These are phyloP conservation scores for Polypedilum pembai DNA, from an alignment of 1,140 invertebrate species.

Conservation along the genomic window DNA sequence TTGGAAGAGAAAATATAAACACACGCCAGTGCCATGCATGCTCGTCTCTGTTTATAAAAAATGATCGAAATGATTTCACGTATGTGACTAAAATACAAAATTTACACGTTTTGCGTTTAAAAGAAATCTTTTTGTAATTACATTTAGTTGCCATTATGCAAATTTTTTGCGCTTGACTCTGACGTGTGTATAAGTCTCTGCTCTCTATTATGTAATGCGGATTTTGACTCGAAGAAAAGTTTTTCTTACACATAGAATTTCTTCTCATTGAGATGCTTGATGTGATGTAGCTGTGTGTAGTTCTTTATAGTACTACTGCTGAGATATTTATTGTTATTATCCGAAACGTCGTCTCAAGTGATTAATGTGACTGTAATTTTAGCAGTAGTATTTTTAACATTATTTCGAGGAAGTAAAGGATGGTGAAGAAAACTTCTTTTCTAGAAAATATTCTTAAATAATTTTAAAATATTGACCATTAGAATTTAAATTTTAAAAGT, in stretches of 20 bases:
- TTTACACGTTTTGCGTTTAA: constrained; percentile 4
- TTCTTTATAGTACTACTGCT: not conserved
- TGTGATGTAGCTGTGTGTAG: not conserved
- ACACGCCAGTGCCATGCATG: not conserved
- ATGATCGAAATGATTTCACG: constrained; percentile 8
- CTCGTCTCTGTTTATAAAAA: not conserved
- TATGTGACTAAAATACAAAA: constrained; percentile 5
- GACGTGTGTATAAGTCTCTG: not conserved
- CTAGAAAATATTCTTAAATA: too few species aligned
- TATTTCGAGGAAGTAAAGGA: too few species aligned
- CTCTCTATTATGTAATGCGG: not conserved
- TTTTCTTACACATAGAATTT: not conserved
- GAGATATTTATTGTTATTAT: constrained; percentile 8
- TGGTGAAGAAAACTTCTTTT: too few species aligned
- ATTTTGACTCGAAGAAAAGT: not conserved
- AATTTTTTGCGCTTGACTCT: not conserved
- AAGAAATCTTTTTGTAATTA: constrained; percentile 19
- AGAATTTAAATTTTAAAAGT: too few species aligned
- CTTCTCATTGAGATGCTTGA: not conserved
- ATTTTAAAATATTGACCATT: too few species aligned
- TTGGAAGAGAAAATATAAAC: not conserved
- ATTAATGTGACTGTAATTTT: not conserved
- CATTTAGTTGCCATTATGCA: not conserved
- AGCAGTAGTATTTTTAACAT: not conserved
- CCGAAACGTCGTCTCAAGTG: not conserved